Conservation (phyloP, 2,113 vertebrate genomes). For the Brevimyrus niger region DNA sequence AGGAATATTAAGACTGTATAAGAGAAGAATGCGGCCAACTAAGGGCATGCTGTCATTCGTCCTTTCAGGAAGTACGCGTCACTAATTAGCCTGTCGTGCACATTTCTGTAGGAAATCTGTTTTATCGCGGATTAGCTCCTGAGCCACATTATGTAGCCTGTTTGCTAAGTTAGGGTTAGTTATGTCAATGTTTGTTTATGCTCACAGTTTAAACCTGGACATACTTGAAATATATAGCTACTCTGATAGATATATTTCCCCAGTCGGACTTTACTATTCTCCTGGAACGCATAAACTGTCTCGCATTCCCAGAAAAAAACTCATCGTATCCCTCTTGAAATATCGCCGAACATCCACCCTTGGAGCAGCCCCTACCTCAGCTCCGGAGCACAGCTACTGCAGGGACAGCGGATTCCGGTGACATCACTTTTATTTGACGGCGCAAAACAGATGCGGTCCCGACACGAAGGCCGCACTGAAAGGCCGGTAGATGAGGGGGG, state of each 20-base stretch:
- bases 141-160: neutral
- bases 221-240: neutral
- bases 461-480: neutral
- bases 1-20: neutral
- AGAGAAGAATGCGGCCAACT: neutral
- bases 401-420: neutral
- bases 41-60: neutral
- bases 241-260: neutral
- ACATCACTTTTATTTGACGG: conserved; percentile 1
- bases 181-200: conserved; percentile 2
- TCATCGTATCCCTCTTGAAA: neutral
- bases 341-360: neutral
- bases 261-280: neutral
- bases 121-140: neutral
- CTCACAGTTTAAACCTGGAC: neutral
- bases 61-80: neutral
- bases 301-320: neutral
- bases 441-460: neutral
- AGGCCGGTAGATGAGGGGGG: neutral
- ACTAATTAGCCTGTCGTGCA: neutral
- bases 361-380: neutral
- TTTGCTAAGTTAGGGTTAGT: neutral
- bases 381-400: neutral
- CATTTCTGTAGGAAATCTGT: neutral
- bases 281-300: neutral